These are phyloP conservation scores for Promerops cafer DNA, from an alignment of 2,113 vertebrate genomes.

Conservation along the genomic window DNA sequence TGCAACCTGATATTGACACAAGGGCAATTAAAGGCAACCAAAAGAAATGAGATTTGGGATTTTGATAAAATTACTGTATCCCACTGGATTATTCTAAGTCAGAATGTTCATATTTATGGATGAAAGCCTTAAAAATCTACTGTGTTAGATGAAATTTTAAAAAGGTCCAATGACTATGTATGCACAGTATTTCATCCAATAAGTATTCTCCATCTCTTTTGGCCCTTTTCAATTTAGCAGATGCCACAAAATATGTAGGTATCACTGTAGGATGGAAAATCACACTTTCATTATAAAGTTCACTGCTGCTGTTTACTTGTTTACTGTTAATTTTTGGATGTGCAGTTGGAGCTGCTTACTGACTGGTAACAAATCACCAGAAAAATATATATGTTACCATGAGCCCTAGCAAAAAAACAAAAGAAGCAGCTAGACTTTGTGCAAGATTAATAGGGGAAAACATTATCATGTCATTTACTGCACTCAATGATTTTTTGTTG, in stretches of 20 bases:
- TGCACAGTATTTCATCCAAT: background rate
- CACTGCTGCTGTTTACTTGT: conserved; percentile 1
- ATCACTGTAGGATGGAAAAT: background rate
- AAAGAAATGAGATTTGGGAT: background rate
- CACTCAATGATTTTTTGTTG: conserved; percentile 54
- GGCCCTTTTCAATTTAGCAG: background rate
- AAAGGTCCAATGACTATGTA: background rate
- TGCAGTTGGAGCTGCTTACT: conserved; percentile 17
- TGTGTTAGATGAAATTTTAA: background rate
- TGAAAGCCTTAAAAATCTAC: background rate
- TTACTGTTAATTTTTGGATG: conserved; percentile 37
- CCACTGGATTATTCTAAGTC: background rate
- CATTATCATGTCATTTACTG: conserved; percentile 50
- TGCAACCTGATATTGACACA: background rate
- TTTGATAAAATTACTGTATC: background rate
- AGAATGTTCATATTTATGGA: background rate
- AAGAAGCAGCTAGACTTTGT: background rate
- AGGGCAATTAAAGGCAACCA: background rate
- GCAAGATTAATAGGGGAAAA: conserved; percentile 53
- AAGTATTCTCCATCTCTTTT: background rate
- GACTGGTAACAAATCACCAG: conserved; percentile 31
- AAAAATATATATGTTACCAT: conserved; percentile 13
- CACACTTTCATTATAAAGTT: background rate
- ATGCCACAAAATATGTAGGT: background rate
- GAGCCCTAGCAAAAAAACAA: background rate